Evolutionary conservation across 2,888 invertebrate genomes (phyloP), one percentile per base, ranked within the genome.

Genomic region (Andrena praecox): DNA sequence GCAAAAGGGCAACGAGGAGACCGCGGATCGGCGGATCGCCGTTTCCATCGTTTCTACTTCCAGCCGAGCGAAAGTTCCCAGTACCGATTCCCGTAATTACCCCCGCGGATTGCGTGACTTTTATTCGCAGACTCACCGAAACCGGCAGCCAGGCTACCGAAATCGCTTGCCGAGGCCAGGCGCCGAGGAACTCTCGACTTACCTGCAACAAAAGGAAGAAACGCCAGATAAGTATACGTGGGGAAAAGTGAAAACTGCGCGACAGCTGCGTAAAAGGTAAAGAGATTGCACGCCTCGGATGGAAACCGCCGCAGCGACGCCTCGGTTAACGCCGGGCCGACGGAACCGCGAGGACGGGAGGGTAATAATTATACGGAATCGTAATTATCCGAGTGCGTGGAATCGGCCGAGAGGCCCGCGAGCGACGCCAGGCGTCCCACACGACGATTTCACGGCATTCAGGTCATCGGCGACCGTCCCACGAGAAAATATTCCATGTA

Each of bases 381-480:
- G 63, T 77, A 75, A 86, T 88, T 86, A 80, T 72, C 62, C 66
- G 77, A 76, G 64, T 77, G 85, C 85, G 85, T 77, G 79, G 83
- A 87, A 84, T 77, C 80, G 71, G n/a, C 68, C 42, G 78, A 84
- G 71, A 80, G 68, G 72, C 42, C 63, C 76, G 67, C 75, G 86
- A 74, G 75, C 80, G 52, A 76, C 74, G 60, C 29, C 33, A 12
- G 24, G 10, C 74, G 70, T 82, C 85, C 88, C 79, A 85, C 91
- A 72, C 85, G 68, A 27, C 69, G 72, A 78, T 89, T 85, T 87
- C 86, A 82, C 89, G 86, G 89, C 90, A 91, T 90, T 87, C 91
- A 84, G 91, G 91, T 91, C 91, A 90, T 87, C 91, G 71, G 50
- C 31, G 70, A 82, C 72, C 88, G 60, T 77, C 90, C 90, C 82